phyloP scores from a whole-genome alignment of 2,888 invertebrate genomes.

The Mesorhabditis spiculigera region DNA sequence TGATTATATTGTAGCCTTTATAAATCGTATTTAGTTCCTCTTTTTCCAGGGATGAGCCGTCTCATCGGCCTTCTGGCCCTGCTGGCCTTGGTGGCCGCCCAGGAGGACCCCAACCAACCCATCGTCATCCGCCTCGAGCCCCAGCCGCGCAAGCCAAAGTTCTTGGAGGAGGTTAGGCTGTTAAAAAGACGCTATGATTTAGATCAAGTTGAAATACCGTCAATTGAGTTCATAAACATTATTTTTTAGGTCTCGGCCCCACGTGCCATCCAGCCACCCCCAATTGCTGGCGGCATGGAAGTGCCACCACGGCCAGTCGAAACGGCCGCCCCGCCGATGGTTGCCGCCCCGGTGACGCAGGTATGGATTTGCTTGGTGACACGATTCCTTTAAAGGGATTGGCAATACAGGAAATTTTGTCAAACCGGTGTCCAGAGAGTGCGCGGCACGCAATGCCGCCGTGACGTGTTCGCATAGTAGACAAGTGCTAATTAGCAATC shows the following conservation, averaged over 20 bases:
- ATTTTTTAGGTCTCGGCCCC: conserved; percentile 36
- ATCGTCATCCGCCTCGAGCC: conserved; percentile 37
- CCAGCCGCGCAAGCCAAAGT: conserved; percentile 24
- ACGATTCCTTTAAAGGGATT: background rate
- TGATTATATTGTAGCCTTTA: too few species aligned
- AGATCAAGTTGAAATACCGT: background rate
- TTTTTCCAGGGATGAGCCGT: background rate
- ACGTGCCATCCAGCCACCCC: conserved; percentile 35
- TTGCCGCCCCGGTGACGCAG: background rate
- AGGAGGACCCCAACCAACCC: conserved; percentile 29
- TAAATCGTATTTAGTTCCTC: too few species aligned
- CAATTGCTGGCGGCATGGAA: conserved; percentile 11
- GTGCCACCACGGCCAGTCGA: too few species aligned
- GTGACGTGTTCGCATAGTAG: too few species aligned
- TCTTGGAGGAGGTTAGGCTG: conserved; percentile 25
- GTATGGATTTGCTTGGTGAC: background rate
- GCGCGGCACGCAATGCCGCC: too few species aligned
- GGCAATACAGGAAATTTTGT: background rate
- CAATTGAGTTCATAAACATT: background rate
- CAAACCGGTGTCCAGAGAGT: too few species aligned
- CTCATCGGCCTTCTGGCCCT: conserved; percentile 7
- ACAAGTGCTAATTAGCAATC: too few species aligned
- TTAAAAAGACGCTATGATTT: background rate
- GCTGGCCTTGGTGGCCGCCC: conserved; percentile 21
- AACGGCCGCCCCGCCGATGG: conserved; percentile 6